Conservation (phyloP, 2,797 vertebrate genomes). For the Micrastur ruficollis region DNA sequence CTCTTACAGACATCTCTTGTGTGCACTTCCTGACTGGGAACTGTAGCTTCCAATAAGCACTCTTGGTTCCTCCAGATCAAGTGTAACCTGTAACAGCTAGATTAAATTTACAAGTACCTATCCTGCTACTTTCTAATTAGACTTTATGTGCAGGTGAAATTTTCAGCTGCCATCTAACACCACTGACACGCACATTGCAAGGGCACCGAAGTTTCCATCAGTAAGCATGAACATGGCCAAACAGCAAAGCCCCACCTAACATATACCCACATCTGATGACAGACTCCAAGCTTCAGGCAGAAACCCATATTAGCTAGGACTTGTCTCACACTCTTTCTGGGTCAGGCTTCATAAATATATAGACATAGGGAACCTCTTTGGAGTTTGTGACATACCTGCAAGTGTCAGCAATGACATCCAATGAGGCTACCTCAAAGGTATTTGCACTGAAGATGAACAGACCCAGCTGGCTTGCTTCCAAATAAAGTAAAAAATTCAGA, state of each 20-base stretch:
- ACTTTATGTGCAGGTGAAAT: background rate
- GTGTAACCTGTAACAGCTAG: background rate
- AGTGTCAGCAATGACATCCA: background rate
- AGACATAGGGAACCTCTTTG: background rate
- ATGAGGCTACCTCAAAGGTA: background rate
- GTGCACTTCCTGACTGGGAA: background rate
- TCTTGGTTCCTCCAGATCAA: background rate
- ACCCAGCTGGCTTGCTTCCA: background rate
- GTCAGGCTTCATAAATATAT: background rate
- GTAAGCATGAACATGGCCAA: background rate
- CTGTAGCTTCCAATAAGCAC: background rate
- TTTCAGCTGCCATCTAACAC: background rate
- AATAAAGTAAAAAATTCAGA: background rate
- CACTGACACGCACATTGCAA: rapidly evolving
- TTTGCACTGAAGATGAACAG: background rate
- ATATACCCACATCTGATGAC: rapidly evolving
- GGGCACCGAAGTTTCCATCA: background rate
- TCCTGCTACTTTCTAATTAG: background rate
- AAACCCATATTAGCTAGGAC: background rate
- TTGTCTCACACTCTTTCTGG: background rate
- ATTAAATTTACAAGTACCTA: background rate
- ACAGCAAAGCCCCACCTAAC: background rate
- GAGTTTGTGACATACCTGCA: background rate
- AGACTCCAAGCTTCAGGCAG: background rate
- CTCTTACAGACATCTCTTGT: background rate